Conservation (phyloP, 2,797 vertebrate genomes). For the Pelochelys cantorii region DNA sequence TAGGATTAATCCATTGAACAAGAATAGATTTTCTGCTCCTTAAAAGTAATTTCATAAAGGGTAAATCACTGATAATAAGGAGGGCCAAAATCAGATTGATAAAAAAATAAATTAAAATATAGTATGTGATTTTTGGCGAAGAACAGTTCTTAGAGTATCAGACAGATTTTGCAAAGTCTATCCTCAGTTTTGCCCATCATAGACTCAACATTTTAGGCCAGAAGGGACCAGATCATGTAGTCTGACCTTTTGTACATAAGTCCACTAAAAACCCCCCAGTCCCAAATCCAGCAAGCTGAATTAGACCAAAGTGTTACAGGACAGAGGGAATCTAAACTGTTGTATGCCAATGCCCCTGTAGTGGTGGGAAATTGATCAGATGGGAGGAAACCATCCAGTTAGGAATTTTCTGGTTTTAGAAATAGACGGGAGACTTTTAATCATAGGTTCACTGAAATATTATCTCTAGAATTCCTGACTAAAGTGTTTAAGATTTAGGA, state of each 20-base stretch:
- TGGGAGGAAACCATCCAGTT: neutral
- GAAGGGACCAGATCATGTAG: neutral
- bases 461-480: neutral
- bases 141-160: neutral
- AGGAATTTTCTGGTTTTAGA: neutral
- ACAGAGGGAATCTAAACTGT: neutral
- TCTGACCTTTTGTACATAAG: neutral
- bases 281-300: neutral
- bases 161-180: neutral
- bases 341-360: neutral
- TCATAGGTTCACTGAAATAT: neutral
- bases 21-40: constrained; percentile 23
- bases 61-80: neutral
- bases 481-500: neutral
- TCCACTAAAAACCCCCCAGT: neutral
- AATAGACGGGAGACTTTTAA: neutral
- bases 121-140: neutral
- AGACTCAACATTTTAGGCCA: neutral
- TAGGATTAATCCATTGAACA: constrained; percentile 26
- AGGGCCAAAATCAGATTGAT: constrained; percentile 31
- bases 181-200: neutral
- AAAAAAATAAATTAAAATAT: constrained; percentile 24
- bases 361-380: neutral
- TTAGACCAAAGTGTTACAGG: neutral
- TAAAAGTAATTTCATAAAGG: constrained; percentile 13